A percentile compares a stretch with the other conserved stretches of the same genome.
These are phyloP conservation scores for Clarias macrocephalus DNA, from an alignment of 2,113 vertebrate genomes.

Conservation along the genomic window DNA sequence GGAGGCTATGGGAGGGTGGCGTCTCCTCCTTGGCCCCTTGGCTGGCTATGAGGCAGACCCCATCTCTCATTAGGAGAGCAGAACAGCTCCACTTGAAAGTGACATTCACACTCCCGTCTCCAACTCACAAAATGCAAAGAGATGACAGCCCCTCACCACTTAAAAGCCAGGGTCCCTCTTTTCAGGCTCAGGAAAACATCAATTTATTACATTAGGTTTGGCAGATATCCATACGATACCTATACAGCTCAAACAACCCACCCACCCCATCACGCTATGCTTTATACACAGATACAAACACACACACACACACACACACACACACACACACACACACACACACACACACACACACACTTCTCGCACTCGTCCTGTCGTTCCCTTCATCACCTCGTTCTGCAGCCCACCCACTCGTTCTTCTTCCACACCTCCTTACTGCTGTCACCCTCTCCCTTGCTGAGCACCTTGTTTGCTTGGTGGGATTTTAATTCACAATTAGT, in stretches of 20 bases:
- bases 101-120: conserved; percentile 77
- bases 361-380: conserved; percentile 44
- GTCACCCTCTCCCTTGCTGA: conserved; percentile 50
- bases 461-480: conserved; percentile 55
- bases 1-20: conserved; percentile 69
- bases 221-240: conserved; percentile 63
- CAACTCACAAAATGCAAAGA: conserved; percentile 70
- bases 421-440: conserved; percentile 52
- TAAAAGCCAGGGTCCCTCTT: conserved; percentile 70
- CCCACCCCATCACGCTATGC: conserved; percentile 41
- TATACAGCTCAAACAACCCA: conserved; percentile 56
- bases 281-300: neutral
- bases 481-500: conserved; percentile 61
- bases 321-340: conserved; percentile 30
- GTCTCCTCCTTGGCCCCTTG: conserved; percentile 81
- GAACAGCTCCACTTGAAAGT: conserved; percentile 81
- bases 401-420: conserved; percentile 48
- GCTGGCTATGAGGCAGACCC: conserved; percentile 79
- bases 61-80: conserved; percentile 81
- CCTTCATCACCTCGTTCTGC: conserved; percentile 53
- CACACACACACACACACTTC: conserved; percentile 36
- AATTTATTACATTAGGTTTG: conserved; percentile 65
- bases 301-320: conserved; percentile 27
- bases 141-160: conserved; percentile 66
- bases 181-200: conserved; percentile 64